Base-by-base conservation (phyloP, 1,140 invertebrate genomes). In the Drosophila ogumai region DNA sequence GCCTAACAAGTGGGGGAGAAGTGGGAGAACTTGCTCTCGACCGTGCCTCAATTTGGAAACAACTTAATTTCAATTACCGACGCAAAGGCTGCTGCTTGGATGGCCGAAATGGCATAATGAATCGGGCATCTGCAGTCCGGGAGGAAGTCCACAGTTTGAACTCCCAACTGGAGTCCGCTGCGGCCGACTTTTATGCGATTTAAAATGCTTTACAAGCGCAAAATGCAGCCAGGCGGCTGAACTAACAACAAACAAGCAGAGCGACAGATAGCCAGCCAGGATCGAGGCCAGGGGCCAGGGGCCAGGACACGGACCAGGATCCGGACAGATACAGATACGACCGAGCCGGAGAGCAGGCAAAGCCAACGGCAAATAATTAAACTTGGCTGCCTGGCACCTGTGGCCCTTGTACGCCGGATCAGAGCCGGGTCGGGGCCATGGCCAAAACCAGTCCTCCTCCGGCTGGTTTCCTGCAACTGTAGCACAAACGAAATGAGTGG, bases 341-440 rank as follows among this genome's bases (percentile, higher is more conserved):
- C 58, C 49, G 63, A 64, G 34, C 65, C 59, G 2, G 52, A 54
- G 52, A 36, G 32, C 52, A 54, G 52, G 52, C 50, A 61, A 69
- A 75, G 69, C 61, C 80, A 79, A 76, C 67, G 71, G 75, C 84
- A 88, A 88, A 87, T 87, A 87, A 87, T 87, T 87, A 88, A 88
- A 79, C 79, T 79, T 79, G 84, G 64, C 75, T 74, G 79, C 71
- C 84, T 61, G 59, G 82, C 82, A 87, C 82, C 84, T 87, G 82
- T 87, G 75, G 75, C 79, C 79, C 54, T 65, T 66, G 75, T 79
- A 67, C 47, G 66, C 25, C 63, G 47, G 66, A 50, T 67, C 66
- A 67, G 61, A 32, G 38, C 76, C 57, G 40, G 49, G 73, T 75
- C 57, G 40, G 49, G 73, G 63, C 54, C 76, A 79, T 50, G 63